Evolutionary conservation across 2,888 invertebrate genomes (phyloP), one percentile per base, ranked within the genome.

Genomic region (Zeuzera pyrina): DNA sequence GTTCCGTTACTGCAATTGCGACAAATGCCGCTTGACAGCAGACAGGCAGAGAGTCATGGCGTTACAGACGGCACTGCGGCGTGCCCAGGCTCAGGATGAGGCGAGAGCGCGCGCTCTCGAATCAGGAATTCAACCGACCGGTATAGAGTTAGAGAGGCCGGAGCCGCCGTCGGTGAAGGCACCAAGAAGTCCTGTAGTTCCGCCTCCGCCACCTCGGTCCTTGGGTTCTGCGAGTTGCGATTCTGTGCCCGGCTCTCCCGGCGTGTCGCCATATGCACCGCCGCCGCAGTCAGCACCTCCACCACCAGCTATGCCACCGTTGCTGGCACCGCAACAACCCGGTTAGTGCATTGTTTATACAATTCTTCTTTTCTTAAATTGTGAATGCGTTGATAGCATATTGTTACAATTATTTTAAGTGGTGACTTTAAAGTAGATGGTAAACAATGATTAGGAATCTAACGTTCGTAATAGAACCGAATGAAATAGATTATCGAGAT

Each of bases 41-140:
- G 94, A 95, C 57, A 78, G 96, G 28, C 95, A 95, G 73, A 84
- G 91, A 11, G 92, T 95, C 35, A 96, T 95, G 95, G 95, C 95
- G 36, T 78, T 87, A 57, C 93, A 95, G 79, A 95, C 94, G 14
- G 94, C 95, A 0, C 63, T 92, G 44, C 72, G 94, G 29, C 86
- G 95, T 30, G 94, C 93, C 26, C 92, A 93, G 66, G 92, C 92
- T 31, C 94, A 94, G 76, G 94, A 94, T 58, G 93, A 94, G 63
- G 88, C 88, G 30, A 69, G 87, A 3, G 84, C 85, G 42, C 64
- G 87, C 2, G 69, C 84, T 2, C 39, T 57, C 30, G 74, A 79
- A 12, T 50, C 72, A 19, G 83, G 84, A n/a, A 48, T 76, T 39
- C 83, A 73, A 22, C 59, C 59, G 29, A 72, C 49, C 36, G 74